phyloP scores from a whole-genome alignment of 2,888 invertebrate species.

The Chymomyza procnemis region DNA sequence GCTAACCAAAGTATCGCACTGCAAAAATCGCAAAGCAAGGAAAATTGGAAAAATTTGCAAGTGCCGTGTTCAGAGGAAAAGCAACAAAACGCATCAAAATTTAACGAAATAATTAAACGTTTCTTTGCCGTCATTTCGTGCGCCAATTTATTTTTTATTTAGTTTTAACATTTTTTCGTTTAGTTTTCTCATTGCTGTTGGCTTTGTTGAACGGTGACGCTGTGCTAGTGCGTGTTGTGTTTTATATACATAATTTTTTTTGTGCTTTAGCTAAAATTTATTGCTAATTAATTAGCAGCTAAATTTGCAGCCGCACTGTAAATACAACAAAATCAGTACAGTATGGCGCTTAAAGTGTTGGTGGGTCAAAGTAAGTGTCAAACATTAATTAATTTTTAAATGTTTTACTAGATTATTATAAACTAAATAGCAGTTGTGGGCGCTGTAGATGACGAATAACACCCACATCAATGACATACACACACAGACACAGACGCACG shows the following conservation, averaged over 20 bases:
- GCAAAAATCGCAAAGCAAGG: background rate
- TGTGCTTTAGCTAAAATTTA: constrained; percentile 8
- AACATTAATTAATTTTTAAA: constrained; percentile 8
- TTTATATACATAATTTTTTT: no score
- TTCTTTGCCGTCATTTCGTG: constrained; percentile 37
- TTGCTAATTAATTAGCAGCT: background rate
- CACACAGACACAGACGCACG: background rate
- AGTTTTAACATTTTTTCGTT: constrained; percentile 33
- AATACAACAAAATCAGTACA: constrained; percentile 28
- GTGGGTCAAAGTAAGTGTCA: constrained; percentile 90
- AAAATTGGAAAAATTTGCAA: background rate
- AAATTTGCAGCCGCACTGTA: constrained; percentile 11
- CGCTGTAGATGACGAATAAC: constrained; percentile 20
- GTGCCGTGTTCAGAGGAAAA: background rate
- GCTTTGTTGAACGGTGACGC: constrained; percentile 9
- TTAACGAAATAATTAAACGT: constrained; percentile 32
- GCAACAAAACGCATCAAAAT: constrained; percentile 31
- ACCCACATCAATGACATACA: background rate
- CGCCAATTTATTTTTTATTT: constrained; percentile 40
- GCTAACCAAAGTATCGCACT: background rate
- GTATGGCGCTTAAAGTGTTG: constrained; percentile 91
- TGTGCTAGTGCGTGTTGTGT: constrained; percentile 28
- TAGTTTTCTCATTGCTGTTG: constrained; percentile 14
- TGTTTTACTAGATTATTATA: no score
- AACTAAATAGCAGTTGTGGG: background rate